Evolutionary conservation across 2,888 invertebrate species (phyloP), one percentile per base, ranked within the genome.

Genomic region (Antheraea yamamai): DNA sequence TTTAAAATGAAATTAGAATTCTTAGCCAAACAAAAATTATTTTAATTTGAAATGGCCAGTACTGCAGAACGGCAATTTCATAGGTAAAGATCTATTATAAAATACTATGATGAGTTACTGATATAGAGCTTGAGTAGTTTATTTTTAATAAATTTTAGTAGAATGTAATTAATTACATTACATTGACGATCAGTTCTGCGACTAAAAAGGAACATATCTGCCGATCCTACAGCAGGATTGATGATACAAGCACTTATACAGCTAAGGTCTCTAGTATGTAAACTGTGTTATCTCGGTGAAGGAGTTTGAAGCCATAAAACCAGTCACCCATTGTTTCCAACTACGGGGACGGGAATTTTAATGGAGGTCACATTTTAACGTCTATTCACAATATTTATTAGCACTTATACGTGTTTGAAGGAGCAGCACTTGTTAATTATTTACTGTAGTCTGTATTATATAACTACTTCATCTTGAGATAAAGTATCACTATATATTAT

Each of bases 281-380:
- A 23, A 23, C 23, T 10, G 12, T 16, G 12, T 26, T 66, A 66
- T 66, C 64, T 66, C 30, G 66, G 74, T 74, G n/a, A 74, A 74
- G 55, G 52, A 52, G 35, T 51, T 66, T 30, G 64, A 14, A 18
- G 30, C 66, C 66, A 35, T 74, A 74, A 74, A 70, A 12, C 12
- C 70, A 51, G 70, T 58, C 18, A 52, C 66, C 61, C 55, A 70
- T 74, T 74, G 68, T 74, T 74, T n/a, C 74, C 70, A 35, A 70
- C 55, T 55, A 70, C 55, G 70, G 35, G 64, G 18, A 18, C 18
- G 18, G 10, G 51, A 16, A 66, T 30, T 66, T 30, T 16, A 66
- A 66, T 30, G 30, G 64, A 66, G 64, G 64, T 16, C 64, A 30
- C 26, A 4, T 30, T 30, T 66, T 66, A 66, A 66, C 30, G 30